Evolutionary conservation across 2,797 vertebrate species (phyloP).

Genomic region (Sebastes hubbsi): DNA sequence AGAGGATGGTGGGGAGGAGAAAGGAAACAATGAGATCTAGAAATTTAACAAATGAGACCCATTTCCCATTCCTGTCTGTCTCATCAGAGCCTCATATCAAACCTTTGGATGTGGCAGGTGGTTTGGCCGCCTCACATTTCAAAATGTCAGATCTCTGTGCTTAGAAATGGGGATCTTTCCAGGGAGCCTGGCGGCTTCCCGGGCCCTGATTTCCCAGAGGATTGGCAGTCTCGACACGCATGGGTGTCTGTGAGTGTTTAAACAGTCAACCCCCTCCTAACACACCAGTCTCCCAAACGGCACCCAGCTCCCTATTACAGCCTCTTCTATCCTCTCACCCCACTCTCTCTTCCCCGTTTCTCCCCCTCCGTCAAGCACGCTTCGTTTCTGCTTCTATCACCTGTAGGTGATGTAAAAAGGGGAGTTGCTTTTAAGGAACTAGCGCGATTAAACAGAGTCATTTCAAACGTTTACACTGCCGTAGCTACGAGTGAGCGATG

Average conservation of each 20-base stretch:
- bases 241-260: conserved; percentile 75
- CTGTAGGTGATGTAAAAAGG: conserved; percentile 44
- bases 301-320: conserved; percentile 55
- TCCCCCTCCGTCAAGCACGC: conserved; percentile 33
- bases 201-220: conserved; percentile 81
- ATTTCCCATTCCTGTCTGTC: conserved; percentile 63
- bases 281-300: conserved; percentile 33
- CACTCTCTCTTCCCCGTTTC: conserved; percentile 16
- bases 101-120: conserved; percentile 71
- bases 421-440: conserved; percentile 39
- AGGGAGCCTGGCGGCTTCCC: conserved; percentile 72
- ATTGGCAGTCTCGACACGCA: conserved; percentile 78
- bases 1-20: conserved; percentile 15
- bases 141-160: conserved; percentile 77
- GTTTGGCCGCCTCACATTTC: conserved; percentile 72
- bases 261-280: conserved; percentile 55
- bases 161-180: conserved; percentile 69
- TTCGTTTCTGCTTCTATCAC: conserved; percentile 53
- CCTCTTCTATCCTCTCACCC: conserved; percentile 40
- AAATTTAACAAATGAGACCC: conserved; percentile 74
- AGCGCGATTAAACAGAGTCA: conserved; percentile 50
- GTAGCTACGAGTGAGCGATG: conserved; percentile 24
- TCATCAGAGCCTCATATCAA: conserved; percentile 65
- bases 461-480: conserved; percentile 59
- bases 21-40: conserved; percentile 56